Evolutionary conservation across 2,797 vertebrate genomes (phyloP), one percentile per base, ranked within the genome.

Genomic region (Crocodylus rhombifer): DNA sequence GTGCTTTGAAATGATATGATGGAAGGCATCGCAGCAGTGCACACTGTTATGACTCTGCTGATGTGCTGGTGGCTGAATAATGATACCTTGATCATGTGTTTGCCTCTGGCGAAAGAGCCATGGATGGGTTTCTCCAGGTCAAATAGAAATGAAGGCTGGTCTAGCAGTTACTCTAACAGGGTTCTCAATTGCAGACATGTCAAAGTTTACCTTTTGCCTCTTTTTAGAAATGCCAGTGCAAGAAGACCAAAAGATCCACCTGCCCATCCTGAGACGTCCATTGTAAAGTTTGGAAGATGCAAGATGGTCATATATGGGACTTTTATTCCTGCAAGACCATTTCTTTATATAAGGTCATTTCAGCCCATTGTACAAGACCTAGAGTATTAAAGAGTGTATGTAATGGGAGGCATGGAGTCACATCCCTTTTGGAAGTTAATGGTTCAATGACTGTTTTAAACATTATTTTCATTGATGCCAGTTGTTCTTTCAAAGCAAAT

Each of bases 401-500:
- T 15, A 30, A 20, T 76, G 6, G 51, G 65, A 67, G 30, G 16
- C 16, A 30, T 18, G 13, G 30, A 80, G 11, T 26, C 10, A 9
- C 23, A 1, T 3, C 36, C 14, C 20, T 51, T 9, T 28, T 5
- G 1, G 9, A 57, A 79, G 5, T 33, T 76, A 11, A 28, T 30
- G 65, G 12, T 15, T 16, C 28, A 71, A 23, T 15, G 33, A 57
- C 20, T n/a, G 1, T 33, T 65, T 64, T 36, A 30, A 12, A 60
- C 3, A 14, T 71, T 2, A 36, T 84, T 87, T 42, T 86, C 57
- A 28, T 21, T 30, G 42, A 11, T 0, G 0, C 55, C 30, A 15
- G 2, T 30, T 87, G 42, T 5, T 42, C 56, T 75, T 88, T 88
- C 51, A 67, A 64, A 77, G 77, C 63, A 73, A 4, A 80, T 23